Evolutionary conservation across 1,140 invertebrate species (phyloP).

Genomic region (Rhyacophila brunnea): DNA sequence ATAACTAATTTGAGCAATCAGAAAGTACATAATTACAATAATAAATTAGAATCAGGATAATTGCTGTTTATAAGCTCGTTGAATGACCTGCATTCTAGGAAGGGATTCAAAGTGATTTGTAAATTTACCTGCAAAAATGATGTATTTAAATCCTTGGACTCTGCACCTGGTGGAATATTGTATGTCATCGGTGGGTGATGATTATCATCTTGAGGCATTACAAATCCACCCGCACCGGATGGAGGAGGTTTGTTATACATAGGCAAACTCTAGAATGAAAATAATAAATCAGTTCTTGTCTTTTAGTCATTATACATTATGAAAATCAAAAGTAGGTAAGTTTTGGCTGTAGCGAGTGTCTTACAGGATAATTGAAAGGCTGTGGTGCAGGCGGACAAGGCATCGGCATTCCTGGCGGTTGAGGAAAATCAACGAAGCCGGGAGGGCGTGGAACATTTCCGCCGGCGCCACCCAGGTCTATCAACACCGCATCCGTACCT

Average conservation of each 20-base stretch:
- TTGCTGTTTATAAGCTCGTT: too few relatives aligned
- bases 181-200: conserved; percentile 64
- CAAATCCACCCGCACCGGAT: conserved; percentile 55
- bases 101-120: too few relatives aligned
- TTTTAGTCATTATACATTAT: too few relatives aligned
- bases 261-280: conserved; percentile 37
- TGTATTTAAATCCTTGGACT: conserved; percentile 60
- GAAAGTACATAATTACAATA: too few relatives aligned
- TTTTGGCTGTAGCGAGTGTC: too few relatives aligned
- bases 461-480: conserved; percentile 71
- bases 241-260: conserved; percentile 44
- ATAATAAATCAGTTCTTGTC: too few relatives aligned
- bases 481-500: conserved; percentile 71
- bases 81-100: too few relatives aligned
- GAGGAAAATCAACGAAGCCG: conserved; percentile 78
- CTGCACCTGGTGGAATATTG: conserved; percentile 65
- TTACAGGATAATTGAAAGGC: conserved; percentile 62
- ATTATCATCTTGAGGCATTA: conserved; percentile 44
- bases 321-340: too few relatives aligned
- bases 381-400: conserved; percentile 41
- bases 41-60: too few relatives aligned
- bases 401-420: conserved; percentile 62
- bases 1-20: too few relatives aligned
- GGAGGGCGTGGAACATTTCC: conserved; percentile 65
- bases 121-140: conserved; percentile 56